phyloP scores from a whole-genome alignment of 1,140 invertebrate species.

The Leptinotarsa lineolata region DNA sequence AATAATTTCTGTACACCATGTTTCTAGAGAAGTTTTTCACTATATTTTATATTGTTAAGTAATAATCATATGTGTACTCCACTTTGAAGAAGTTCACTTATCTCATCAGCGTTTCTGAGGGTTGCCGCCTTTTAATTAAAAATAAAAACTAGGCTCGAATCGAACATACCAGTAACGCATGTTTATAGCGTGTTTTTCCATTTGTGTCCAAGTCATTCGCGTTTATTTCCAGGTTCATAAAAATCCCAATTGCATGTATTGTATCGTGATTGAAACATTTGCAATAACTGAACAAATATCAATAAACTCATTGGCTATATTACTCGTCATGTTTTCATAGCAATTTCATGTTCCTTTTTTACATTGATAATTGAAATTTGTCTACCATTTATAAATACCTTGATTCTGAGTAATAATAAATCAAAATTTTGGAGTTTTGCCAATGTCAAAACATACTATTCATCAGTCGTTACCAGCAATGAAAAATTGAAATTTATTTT shows the following conservation, averaged over 20 bases:
- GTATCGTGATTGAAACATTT: not conserved
- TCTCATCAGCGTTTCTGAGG: too few relatives aligned
- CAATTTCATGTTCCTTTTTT: not conserved
- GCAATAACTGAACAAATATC: not conserved
- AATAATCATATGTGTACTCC: too few relatives aligned
- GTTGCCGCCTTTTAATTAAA: too few relatives aligned
- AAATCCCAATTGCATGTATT: not conserved
- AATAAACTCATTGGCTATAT: not conserved
- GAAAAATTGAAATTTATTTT: not conserved
- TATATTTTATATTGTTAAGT: too few relatives aligned
- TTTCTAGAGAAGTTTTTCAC: too few relatives aligned
- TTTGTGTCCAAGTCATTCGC: not conserved
- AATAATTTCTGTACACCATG: too few relatives aligned
- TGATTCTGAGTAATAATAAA: not conserved
- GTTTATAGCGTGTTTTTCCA: not conserved
- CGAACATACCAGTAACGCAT: too few relatives aligned
- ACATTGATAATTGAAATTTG: not conserved
- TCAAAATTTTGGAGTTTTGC: not conserved
- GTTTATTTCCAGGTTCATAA: not conserved
- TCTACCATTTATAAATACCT: not conserved
- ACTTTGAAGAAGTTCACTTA: too few relatives aligned
- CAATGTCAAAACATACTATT: constrained; percentile 1
- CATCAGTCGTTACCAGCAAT: not conserved
- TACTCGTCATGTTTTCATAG: not conserved
- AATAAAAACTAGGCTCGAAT: too few relatives aligned